Conservation (phyloP, 2,888 invertebrate genomes). For the Philonicus albiceps region DNA sequence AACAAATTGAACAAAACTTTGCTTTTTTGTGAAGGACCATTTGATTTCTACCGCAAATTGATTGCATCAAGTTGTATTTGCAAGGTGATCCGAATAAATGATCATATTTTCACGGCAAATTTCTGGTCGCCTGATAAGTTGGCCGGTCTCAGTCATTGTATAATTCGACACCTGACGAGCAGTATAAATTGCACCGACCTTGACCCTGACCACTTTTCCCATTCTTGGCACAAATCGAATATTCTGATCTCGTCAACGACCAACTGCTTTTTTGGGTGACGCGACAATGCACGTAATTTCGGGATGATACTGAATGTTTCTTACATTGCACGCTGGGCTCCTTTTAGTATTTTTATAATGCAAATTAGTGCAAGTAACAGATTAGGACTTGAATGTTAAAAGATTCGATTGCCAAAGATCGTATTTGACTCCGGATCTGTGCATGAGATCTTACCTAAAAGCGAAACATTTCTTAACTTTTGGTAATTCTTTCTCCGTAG, state of each 20-base stretch:
- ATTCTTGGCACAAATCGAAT: slow-evolving; percentile 10
- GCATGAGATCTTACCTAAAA: not conserved
- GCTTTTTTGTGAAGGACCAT: not conserved
- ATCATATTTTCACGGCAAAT: not conserved
- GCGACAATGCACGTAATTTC: not conserved
- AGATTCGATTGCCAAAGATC: not conserved
- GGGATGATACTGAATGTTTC: not conserved
- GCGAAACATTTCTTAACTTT: not conserved
- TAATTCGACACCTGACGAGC: not conserved
- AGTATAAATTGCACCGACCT: not conserved
- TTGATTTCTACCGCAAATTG: not conserved
- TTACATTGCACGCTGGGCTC: not conserved
- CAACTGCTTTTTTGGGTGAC: not conserved
- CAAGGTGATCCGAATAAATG: not conserved
- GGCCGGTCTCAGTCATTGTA: not conserved
- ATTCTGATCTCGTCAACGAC: not conserved
- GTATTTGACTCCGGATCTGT: not conserved
- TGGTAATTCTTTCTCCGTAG: not conserved
- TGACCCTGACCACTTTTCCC: slow-evolving; percentile 27
- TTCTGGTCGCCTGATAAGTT: not conserved
- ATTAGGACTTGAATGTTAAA: not conserved
- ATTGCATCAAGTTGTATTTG: not conserved
- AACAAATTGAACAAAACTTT: not conserved
- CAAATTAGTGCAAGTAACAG: not conserved
- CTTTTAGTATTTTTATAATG: not conserved